phyloP scores from a whole-genome alignment of 2,888 invertebrate genomes.

The Calameuta pallipes region DNA sequence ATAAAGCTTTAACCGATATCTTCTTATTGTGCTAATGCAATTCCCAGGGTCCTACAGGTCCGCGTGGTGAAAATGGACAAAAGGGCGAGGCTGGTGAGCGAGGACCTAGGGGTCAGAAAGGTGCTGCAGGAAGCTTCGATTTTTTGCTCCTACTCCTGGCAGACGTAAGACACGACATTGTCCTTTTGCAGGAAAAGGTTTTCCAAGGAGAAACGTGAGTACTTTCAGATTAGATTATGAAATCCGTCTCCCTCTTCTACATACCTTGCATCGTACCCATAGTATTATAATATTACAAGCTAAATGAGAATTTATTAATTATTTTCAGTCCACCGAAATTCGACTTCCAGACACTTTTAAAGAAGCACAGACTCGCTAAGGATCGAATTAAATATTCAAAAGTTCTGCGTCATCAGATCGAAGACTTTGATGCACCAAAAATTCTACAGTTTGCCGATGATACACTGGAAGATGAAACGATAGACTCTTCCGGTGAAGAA shows the following conservation, averaged over 20 bases:
- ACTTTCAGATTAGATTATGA: constrained; percentile 11
- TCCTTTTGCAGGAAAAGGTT: constrained; percentile 72
- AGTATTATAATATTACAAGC: background rate
- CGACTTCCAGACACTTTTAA: constrained; percentile 71
- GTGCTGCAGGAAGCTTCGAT: constrained; percentile 74
- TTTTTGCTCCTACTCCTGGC: constrained; percentile 74
- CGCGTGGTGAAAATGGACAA: constrained; percentile 72
- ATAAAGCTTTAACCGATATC: background rate
- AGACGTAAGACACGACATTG: constrained; percentile 74
- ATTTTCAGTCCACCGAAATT: constrained; percentile 71
- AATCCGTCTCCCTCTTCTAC: background rate
- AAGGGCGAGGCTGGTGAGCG: constrained; percentile 72
- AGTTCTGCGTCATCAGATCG: constrained; percentile 5
- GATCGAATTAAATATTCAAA: constrained; percentile 13
- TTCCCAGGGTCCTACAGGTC: constrained; percentile 72
- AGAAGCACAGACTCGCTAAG: constrained; percentile 64
- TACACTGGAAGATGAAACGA: constrained; percentile 1
- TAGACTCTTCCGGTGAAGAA: constrained; percentile 18
- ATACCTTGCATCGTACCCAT: background rate
- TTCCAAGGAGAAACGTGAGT: constrained; percentile 72
- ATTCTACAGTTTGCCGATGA: constrained; percentile 12
- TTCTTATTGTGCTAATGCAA: constrained; percentile 5
- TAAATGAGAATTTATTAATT: background rate
- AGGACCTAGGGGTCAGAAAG: constrained; percentile 72
- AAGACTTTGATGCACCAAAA: constrained; percentile 11